phyloP scores from a whole-genome alignment of 2,113 vertebrate genomes.

The Sitta europaea region DNA sequence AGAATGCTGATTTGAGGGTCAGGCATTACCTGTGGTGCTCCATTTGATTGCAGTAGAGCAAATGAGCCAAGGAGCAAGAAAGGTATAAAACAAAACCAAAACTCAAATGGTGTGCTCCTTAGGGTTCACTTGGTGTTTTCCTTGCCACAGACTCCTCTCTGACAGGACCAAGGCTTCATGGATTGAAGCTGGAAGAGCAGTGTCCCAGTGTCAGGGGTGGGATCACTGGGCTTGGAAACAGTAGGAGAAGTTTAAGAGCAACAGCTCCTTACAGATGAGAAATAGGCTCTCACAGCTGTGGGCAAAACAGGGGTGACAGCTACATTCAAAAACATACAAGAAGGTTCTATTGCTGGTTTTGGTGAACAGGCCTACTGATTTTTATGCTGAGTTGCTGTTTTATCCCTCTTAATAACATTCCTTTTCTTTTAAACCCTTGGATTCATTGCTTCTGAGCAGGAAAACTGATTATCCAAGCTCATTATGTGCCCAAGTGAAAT shows the following conservation, averaged over 20 bases:
- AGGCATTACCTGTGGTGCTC: not conserved
- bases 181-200: not conserved
- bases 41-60: not conserved
- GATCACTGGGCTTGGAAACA: not conserved
- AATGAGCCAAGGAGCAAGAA: not conserved
- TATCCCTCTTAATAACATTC: not conserved
- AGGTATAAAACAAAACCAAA: not conserved
- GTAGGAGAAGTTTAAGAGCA: not conserved
- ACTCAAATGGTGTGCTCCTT: not conserved
- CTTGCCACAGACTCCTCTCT: not conserved
- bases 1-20: not conserved
- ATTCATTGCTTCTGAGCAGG: not conserved
- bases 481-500: not conserved
- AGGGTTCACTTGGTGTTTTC: not conserved
- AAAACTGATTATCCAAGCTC: conserved; percentile 29
- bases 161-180: not conserved
- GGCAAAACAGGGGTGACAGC: not conserved
- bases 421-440: not conserved
- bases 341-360: not conserved
- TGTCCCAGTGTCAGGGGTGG: not conserved
- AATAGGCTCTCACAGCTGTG: not conserved
- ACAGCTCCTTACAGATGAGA: not conserved
- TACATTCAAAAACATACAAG: not conserved
- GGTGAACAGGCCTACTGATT: not conserved
- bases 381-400: not conserved